A percentile compares a stretch with the other conserved stretches of the same genome.
Conservation (phyloP, 2,797 vertebrate species). For the Eidolon dupreanum region DNA sequence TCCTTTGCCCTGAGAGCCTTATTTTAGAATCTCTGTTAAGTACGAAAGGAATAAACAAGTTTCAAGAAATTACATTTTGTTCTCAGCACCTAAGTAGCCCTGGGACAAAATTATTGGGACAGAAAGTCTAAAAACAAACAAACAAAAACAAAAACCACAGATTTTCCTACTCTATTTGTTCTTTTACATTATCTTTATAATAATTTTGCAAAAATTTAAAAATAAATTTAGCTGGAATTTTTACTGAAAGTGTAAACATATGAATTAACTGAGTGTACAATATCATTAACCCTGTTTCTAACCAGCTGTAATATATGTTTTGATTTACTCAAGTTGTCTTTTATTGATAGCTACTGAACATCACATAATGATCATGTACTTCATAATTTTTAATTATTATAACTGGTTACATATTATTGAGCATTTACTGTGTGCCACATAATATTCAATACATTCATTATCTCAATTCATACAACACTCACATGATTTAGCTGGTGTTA, state of each 20-base stretch:
- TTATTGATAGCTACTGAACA: no score
- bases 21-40: background rate
- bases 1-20: background rate
- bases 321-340: constrained; percentile 1
- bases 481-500: background rate
- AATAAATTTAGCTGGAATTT: background rate
- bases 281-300: background rate
- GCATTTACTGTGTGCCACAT: background rate
- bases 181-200: background rate
- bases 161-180: background rate
- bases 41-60: background rate
- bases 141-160: background rate
- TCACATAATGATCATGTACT: background rate
- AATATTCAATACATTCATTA: background rate
- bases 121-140: background rate
- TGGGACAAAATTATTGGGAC: background rate
- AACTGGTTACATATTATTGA: background rate
- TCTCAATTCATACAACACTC: background rate
- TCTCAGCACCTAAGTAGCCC: background rate
- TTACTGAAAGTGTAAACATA: background rate
- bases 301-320: background rate
- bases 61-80: constrained; percentile 38
- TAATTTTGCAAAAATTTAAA: background rate
- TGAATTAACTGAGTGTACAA: background rate
- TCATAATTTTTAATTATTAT: background rate